phyloP scores from a whole-genome alignment of 2,113 vertebrate genomes.

The Gallinago paraguaiae region DNA sequence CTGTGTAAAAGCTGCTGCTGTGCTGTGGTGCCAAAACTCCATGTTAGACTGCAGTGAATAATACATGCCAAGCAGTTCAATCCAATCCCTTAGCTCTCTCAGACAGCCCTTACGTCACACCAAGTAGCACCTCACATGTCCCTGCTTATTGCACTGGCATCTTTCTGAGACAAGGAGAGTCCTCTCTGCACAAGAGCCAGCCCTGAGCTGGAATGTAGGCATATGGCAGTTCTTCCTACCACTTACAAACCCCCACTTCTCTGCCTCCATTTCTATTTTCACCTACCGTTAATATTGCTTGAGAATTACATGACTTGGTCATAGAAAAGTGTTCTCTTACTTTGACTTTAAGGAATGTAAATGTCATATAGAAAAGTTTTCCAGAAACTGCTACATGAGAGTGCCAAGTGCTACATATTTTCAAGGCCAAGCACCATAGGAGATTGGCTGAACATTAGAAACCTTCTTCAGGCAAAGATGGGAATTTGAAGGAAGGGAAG shows the following conservation, averaged over 20 bases:
- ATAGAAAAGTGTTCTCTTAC: background rate
- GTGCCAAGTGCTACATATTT: background rate
- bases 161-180: background rate
- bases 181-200: background rate
- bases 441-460: background rate
- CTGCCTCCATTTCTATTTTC: background rate
- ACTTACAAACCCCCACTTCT: background rate
- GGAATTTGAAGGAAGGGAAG: background rate
- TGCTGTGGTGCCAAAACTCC: constrained; percentile 49
- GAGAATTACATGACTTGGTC: background rate
- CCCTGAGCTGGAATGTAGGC: background rate
- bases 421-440: background rate
- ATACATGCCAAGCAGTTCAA: constrained; percentile 34
- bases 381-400: background rate
- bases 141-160: background rate
- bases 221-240: background rate
- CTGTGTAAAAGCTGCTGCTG: constrained; percentile 33
- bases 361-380: background rate
- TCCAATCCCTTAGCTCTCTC: background rate
- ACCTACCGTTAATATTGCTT: background rate
- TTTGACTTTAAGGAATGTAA: background rate
- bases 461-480: background rate
- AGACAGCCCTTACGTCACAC: background rate
- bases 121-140: background rate
- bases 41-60: constrained; percentile 60